Evolutionary conservation across 2,888 invertebrate genomes (phyloP).

Genomic region (Aspidapion aeneum): DNA sequence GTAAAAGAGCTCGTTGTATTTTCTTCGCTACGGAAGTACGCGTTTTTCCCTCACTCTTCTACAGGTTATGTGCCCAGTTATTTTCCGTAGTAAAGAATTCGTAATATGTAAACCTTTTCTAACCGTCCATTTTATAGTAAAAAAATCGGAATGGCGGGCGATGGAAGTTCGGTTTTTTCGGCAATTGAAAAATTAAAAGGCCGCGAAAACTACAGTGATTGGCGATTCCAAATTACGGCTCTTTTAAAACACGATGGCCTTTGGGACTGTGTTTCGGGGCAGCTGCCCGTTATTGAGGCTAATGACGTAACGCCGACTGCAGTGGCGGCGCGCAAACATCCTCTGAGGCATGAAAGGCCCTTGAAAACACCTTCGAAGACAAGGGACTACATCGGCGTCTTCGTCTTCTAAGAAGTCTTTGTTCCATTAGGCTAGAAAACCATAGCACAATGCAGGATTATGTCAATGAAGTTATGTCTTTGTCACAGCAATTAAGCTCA

Average conservation of each 20-base stretch:
- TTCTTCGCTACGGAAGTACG: too few relatives aligned
- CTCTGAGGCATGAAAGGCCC: constrained; percentile 21
- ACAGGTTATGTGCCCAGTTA: too few relatives aligned
- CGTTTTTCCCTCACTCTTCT: too few relatives aligned
- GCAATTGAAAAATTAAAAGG: constrained; percentile 14
- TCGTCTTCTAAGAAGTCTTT: constrained; percentile 9
- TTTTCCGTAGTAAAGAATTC: too few relatives aligned
- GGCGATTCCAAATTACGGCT: constrained; percentile 14
- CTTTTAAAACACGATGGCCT: constrained; percentile 15
- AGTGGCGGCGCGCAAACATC: constrained; percentile 4
- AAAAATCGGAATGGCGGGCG: not conserved
- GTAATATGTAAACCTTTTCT: too few relatives aligned
- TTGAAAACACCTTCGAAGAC: constrained; percentile 27
- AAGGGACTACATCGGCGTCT: constrained; percentile 21
- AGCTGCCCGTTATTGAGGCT: not conserved
- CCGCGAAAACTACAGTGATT: constrained; percentile 15
- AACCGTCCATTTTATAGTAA: too few relatives aligned
- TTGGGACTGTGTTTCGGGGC: constrained; percentile 9
- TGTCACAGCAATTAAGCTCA: constrained; percentile 21
- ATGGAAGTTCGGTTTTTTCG: not conserved
- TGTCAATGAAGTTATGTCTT: constrained; percentile 25
- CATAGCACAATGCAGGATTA: constrained; percentile 25
- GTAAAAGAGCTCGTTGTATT: too few relatives aligned
- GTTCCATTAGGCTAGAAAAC: constrained; percentile 20
- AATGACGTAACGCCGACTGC: not conserved